These are phyloP conservation scores for Oxyura jamaicensis DNA, from an alignment of 2,113 vertebrate species.

Conservation along the genomic window DNA sequence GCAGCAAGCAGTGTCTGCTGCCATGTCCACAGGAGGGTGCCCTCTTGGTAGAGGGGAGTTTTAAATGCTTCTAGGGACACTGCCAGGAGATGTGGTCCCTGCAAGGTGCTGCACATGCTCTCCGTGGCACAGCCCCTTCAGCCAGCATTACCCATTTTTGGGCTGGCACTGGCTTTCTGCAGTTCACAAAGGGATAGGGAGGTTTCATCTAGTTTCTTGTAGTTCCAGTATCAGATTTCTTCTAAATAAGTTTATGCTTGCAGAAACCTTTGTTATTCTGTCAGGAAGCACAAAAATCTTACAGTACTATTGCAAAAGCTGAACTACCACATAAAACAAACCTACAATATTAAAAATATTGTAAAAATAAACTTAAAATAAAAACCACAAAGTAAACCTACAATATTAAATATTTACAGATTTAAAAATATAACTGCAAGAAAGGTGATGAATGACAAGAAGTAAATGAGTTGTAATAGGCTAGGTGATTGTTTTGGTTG, in stretches of 20 bases:
- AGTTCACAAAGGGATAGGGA: not conserved
- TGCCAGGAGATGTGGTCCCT: not conserved
- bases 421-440: not conserved
- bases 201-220: not conserved
- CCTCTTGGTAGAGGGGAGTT: not conserved
- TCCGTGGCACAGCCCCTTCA: not conserved
- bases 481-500: not conserved
- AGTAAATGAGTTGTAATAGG: not conserved
- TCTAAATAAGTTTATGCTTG: not conserved
- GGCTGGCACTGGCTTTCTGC: not conserved
- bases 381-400: not conserved
- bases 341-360: not conserved
- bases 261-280: not conserved
- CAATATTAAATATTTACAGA: not conserved
- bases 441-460: not conserved
- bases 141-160: rapidly evolving
- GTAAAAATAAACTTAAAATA: too few relatives aligned
- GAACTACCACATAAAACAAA: not conserved
- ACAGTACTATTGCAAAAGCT: not conserved
- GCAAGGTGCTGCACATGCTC: not conserved
- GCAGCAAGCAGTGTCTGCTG: not conserved
- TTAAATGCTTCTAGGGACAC: not conserved
- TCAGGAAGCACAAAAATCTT: not conserved
- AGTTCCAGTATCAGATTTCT: not conserved
- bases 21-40: not conserved